Base-by-base conservation (phyloP, 2,113 vertebrate species). In the Saimiri boliviensis region DNA sequence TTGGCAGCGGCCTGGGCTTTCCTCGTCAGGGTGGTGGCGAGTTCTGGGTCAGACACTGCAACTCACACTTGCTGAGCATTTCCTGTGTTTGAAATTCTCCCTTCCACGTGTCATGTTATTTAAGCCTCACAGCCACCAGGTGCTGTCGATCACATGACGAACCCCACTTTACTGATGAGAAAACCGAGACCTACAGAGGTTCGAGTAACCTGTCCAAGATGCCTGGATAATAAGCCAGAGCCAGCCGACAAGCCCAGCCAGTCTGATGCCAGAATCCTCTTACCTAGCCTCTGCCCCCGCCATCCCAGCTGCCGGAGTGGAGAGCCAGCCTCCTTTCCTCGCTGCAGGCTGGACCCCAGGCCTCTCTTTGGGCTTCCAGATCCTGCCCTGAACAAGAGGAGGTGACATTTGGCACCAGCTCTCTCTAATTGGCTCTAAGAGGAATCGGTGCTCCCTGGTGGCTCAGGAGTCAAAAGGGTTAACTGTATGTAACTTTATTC, bases 401-500 rank as follows among this genome's bases (percentile, higher is more conserved):
- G 21, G 2, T 56, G 60, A 30, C 54, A 32, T 11, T 14, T 9
- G 19, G 54, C 27, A 4, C 40, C 68, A 37, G 19, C 27, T 54
- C 42, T 52, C 40, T 83, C 27, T 88, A n/a, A 68, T 17, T 45
- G 54, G 45, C 45, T 73, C 73, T 56, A 35, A 27, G 23, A 88
- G 45, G 30, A 47, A 73, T 56, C 6, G 9, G 3, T 45, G 16
- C 21, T 77, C 21, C 68, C 21, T 32, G 32, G 37, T 19, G 76
- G 35, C 45, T 17, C 54, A 16, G 77, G 42, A 95, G 32, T 52
- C 76, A 71, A 80, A 63, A 54, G 47, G 16, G 86, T 95, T 93
- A 96, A 92, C 70, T 56, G 66, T 10, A 70, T 56, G 66, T 10
- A 70, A 54, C 60, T 58, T 70, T 37, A 49, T n/a, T 74, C 7